These are phyloP conservation scores for Tridacna gigas DNA, from an alignment of 2,888 invertebrate genomes.

Conservation along the genomic window DNA sequence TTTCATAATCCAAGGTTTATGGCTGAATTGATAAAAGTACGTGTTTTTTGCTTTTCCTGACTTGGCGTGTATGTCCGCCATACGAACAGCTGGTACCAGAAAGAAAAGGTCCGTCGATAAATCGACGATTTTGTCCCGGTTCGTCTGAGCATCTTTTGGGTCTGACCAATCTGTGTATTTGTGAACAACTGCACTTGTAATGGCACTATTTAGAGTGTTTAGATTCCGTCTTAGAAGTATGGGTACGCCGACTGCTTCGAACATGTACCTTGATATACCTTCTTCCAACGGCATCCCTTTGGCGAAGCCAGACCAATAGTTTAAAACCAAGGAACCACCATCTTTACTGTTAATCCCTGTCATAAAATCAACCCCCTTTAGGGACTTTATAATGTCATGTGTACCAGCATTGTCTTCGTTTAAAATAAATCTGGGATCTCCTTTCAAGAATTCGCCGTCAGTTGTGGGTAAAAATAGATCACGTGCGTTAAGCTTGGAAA, in stretches of 20 bases:
- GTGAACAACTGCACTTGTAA: slow-evolving; percentile 42
- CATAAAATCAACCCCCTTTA: slow-evolving; percentile 50
- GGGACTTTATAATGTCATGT: slow-evolving; percentile 90
- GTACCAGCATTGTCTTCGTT: slow-evolving; percentile 91
- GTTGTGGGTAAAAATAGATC: slow-evolving; percentile 94
- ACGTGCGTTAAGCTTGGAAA: slow-evolving; percentile 43
- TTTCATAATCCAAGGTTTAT: slow-evolving; percentile 65
- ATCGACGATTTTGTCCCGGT: slow-evolving; percentile 95
- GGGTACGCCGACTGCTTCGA: slow-evolving; percentile 34
- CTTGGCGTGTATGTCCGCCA: slow-evolving; percentile 26
- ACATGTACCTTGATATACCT: slow-evolving; percentile 37
- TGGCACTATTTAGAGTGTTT: not conserved
- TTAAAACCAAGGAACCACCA: slow-evolving; percentile 23
- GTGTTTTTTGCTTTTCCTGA: slow-evolving; percentile 87
- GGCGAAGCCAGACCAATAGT: slow-evolving; percentile 3
- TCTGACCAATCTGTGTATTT: slow-evolving; percentile 40
- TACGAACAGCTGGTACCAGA: slow-evolving; percentile 93
- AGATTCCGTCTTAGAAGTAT: not conserved
- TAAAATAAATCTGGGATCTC: slow-evolving; percentile 93
- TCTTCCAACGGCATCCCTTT: slow-evolving; percentile 12
- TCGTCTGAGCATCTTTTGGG: slow-evolving; percentile 87
- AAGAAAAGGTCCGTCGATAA: slow-evolving; percentile 97
- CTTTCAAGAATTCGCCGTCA: slow-evolving; percentile 94
- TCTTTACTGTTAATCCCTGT: slow-evolving; percentile 54
- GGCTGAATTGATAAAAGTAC: slow-evolving; percentile 71